These are phyloP conservation scores for Vespertilio murinus DNA, from an alignment of 2,797 vertebrate genomes.

Conservation along the genomic window DNA sequence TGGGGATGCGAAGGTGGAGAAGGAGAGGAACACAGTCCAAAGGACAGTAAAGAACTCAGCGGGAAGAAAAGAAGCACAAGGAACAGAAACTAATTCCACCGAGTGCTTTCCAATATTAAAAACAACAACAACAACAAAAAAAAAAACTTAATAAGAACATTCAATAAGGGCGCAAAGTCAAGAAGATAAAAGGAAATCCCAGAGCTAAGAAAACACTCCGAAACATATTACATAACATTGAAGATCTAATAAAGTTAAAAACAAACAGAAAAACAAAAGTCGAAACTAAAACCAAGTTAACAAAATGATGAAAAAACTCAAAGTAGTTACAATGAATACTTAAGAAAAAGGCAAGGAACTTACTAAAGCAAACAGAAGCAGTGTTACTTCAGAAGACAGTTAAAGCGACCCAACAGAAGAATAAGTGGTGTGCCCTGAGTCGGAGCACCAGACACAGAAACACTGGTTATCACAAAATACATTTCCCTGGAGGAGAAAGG, in stretches of 20 bases:
- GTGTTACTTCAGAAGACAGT: neutral
- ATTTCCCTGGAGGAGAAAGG: neutral
- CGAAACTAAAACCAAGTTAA: conserved; percentile 10
- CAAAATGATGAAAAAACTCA: neutral
- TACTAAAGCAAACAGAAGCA: conserved; percentile 1
- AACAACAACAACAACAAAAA: neutral
- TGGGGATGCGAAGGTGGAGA: neutral
- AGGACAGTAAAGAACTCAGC: neutral
- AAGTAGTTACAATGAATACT: neutral
- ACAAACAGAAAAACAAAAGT: neutral
- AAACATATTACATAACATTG: neutral
- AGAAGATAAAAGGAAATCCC: neutral
- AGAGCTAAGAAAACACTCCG: neutral
- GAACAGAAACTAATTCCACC: neutral
- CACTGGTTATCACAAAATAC: neutral
- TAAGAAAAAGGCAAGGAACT: neutral
- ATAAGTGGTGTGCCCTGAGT: neutral
- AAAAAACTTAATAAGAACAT: neutral
- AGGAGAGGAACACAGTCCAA: neutral
- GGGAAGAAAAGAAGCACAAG: neutral
- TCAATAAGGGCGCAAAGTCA: neutral
- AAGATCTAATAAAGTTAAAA: conserved; percentile 1
- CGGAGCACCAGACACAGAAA: neutral
- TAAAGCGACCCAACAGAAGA: neutral
- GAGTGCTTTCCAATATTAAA: neutral